These are phyloP conservation scores for Psophia crepitans DNA, from an alignment of 2,113 vertebrate species.

Conservation along the genomic window DNA sequence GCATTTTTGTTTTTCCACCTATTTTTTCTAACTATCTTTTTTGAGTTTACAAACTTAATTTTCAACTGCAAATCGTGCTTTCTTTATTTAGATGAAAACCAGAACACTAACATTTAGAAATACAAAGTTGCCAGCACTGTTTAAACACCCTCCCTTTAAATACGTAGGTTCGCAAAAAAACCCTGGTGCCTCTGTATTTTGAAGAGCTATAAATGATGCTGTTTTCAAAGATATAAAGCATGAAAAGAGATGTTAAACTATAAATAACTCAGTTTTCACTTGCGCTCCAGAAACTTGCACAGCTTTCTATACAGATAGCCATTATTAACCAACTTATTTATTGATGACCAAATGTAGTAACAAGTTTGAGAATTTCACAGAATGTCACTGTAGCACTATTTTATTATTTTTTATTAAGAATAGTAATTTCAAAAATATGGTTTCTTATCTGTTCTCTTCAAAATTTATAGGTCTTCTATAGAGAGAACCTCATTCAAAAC, in stretches of 20 bases:
- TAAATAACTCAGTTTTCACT: not conserved
- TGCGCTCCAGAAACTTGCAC: not conserved
- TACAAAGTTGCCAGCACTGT: not conserved
- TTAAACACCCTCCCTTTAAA: slow-evolving; percentile 15
- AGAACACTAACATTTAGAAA: slow-evolving; percentile 36
- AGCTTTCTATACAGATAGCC: not conserved
- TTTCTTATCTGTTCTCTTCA: not conserved
- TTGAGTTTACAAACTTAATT: not conserved
- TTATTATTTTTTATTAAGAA: not conserved
- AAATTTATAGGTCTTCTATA: not conserved
- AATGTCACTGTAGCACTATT: not conserved
- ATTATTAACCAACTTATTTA: not conserved
- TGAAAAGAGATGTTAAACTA: not conserved
- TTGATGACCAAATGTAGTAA: not conserved
- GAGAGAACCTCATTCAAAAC: not conserved
- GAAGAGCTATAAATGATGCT: slow-evolving; percentile 6
- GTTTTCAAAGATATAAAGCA: slow-evolving; percentile 11
- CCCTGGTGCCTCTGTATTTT: slow-evolving; percentile 1
- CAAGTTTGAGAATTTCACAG: not conserved
- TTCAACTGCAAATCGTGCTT: slow-evolving; percentile 2
- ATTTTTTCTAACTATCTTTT: not conserved
- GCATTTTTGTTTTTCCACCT: not conserved
- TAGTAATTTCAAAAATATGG: not conserved
- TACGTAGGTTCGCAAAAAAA: slow-evolving; percentile 12
- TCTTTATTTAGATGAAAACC: slow-evolving; percentile 36